A percentile compares a stretch with the other conserved stretches of the same genome.
Conservation (phyloP, 1,140 invertebrate species). For the Pseudobourletiella spinata region DNA sequence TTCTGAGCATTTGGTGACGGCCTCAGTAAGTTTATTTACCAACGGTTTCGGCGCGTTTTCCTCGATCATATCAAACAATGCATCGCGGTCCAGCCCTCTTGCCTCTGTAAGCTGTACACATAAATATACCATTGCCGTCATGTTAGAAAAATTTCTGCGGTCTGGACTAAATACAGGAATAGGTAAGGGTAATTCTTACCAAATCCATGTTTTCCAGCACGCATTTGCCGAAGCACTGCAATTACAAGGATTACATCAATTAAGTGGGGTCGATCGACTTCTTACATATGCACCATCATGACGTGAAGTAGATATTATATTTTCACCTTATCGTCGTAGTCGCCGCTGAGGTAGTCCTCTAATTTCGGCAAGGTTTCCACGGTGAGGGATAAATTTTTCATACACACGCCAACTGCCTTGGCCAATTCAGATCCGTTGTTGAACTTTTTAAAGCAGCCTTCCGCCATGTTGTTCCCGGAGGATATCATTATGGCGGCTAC, state of each 20-base stretch:
- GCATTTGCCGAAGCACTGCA: slow-evolving; percentile 11
- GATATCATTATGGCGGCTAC: no score
- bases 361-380: background rate
- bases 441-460: slow-evolving; percentile 14
- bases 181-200: slow-evolving; percentile 6
- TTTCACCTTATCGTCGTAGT: slow-evolving; percentile 20
- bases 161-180: background rate
- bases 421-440: background rate
- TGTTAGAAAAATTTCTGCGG: background rate
- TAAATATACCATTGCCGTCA: background rate
- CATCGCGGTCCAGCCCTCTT: slow-evolving; percentile 17
- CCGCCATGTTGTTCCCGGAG: no score
- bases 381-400: background rate
- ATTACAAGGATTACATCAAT: background rate
- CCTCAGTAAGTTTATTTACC: slow-evolving; percentile 19
- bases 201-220: slow-evolving; percentile 7
- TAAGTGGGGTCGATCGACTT: background rate
- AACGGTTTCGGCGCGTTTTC: slow-evolving; percentile 17
- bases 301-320: background rate
- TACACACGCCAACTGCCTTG: background rate
- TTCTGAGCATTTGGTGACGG: slow-evolving; percentile 15
- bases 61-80: slow-evolving; percentile 20
- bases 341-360: slow-evolving; percentile 3
- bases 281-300: background rate
- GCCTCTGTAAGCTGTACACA: slow-evolving; percentile 5